Conservation (phyloP, 2,797 vertebrate species). For the Gymnothorax reevesii region DNA sequence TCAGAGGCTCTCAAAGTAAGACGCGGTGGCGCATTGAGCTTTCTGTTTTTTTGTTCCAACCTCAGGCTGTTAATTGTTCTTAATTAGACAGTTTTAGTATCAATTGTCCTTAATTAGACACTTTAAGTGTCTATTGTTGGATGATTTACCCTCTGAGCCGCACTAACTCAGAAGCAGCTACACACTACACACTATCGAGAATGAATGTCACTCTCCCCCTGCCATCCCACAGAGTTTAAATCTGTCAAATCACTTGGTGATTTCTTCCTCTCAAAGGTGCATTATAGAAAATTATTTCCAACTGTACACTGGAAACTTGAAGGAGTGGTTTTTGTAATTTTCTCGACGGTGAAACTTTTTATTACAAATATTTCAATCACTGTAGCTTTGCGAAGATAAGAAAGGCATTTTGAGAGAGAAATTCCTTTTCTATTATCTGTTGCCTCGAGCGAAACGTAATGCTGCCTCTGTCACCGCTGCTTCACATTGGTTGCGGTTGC, state of each 20-base stretch:
- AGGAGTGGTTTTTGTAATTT: not conserved
- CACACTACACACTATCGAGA: not conserved
- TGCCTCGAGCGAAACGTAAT: not conserved
- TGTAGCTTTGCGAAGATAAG: not conserved
- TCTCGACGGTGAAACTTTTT: not conserved
- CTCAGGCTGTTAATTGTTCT: not conserved
- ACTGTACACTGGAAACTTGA: not conserved
- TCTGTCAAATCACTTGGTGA: not conserved
- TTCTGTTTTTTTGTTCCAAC: slow-evolving; percentile 3
- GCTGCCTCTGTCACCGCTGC: not conserved
- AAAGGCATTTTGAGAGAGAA: not conserved
- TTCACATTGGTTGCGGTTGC: slow-evolving; percentile 24
- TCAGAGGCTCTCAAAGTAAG: not conserved
- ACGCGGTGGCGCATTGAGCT: not conserved
- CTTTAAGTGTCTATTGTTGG: slow-evolving; percentile 3
- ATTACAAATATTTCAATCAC: slow-evolving; percentile 20
- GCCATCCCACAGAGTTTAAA: not conserved
- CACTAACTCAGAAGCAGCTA: not conserved
- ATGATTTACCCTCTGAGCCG: not conserved
- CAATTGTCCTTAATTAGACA: slow-evolving; percentile 5
- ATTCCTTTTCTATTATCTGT: not conserved
- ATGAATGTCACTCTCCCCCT: not conserved
- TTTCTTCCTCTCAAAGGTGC: not conserved
- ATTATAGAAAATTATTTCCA: not conserved
- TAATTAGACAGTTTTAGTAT: slow-evolving; percentile 5